A percentile compares a stretch with the other conserved stretches of the same genome.
These are phyloP conservation scores for Temnothorax longispinosus DNA, from an alignment of 1,140 invertebrate species.

Conservation along the genomic window DNA sequence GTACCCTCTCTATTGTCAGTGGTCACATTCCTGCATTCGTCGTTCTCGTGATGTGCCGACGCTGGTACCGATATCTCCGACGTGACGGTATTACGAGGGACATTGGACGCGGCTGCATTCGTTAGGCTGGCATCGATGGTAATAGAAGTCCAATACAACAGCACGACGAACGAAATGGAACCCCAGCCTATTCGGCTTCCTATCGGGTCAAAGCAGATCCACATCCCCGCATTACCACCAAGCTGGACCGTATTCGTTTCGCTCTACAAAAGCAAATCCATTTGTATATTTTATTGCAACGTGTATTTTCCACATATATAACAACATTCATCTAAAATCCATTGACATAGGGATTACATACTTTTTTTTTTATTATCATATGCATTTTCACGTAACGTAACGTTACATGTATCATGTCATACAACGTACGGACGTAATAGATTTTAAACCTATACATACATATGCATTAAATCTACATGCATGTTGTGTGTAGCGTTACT, in stretches of 20 bases:
- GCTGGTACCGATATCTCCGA: slow-evolving; percentile 79
- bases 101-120: slow-evolving; percentile 77
- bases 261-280: slow-evolving; percentile 59
- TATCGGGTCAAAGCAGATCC: slow-evolving; percentile 82
- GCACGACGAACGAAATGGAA: slow-evolving; percentile 78
- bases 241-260: slow-evolving; percentile 71
- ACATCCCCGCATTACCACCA: slow-evolving; percentile 85
- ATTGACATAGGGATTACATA: background rate
- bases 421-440: background rate
- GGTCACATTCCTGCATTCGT: slow-evolving; percentile 83
- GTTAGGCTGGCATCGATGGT: slow-evolving; percentile 77
- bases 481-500: background rate
- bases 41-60: slow-evolving; percentile 73
- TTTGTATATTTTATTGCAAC: background rate
- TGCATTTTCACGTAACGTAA: background rate
- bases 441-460: no score
- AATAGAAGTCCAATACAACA: slow-evolving; percentile 78
- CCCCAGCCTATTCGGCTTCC: slow-evolving; percentile 82
- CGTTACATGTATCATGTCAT: background rate
- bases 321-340: background rate
- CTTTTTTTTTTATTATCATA: background rate
- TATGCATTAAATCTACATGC: background rate
- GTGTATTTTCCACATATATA: background rate
- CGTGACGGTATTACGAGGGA: slow-evolving; percentile 74
- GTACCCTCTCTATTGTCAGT: slow-evolving; percentile 74